A percentile compares a stretch with the other conserved stretches of the same genome.
phyloP scores from a whole-genome alignment of 2,797 vertebrate genomes.

The Anableps anableps region DNA sequence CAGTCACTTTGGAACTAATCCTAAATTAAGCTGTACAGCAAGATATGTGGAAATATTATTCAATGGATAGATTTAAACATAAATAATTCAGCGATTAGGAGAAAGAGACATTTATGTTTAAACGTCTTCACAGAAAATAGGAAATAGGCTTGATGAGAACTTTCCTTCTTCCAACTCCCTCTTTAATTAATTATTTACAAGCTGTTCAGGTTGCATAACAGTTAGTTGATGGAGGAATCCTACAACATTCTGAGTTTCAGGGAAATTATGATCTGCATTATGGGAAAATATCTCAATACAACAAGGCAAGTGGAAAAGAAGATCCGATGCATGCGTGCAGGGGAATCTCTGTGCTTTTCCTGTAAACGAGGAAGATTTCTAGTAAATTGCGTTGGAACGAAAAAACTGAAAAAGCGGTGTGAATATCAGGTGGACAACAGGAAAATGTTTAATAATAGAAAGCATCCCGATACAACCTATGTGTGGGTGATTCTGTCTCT shows the following conservation, averaged over 20 bases:
- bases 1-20: background rate
- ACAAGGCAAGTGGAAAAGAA: constrained; percentile 32
- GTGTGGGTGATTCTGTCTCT: constrained; percentile 40
- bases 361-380: background rate
- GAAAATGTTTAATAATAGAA: constrained; percentile 23
- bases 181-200: constrained; percentile 56
- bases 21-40: background rate
- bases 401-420: constrained; percentile 7
- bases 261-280: constrained; percentile 23
- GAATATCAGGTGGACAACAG: background rate
- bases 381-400: background rate
- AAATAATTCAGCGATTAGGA: constrained; percentile 42
- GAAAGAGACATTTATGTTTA: constrained; percentile 10
- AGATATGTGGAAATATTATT: constrained; percentile 9
- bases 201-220: constrained; percentile 52
- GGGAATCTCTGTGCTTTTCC: constrained; percentile 12
- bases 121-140: constrained; percentile 24
- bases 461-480: constrained; percentile 2
- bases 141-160: constrained; percentile 37
- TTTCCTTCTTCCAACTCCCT: constrained; percentile 34
- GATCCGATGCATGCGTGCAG: background rate
- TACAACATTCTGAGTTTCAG: constrained; percentile 37
- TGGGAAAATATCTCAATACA: constrained; percentile 26
- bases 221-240: constrained; percentile 40
- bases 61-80: constrained; percentile 12